Base-by-base conservation (phyloP, 2,113 vertebrate genomes). In the Butastur rufipennis region DNA sequence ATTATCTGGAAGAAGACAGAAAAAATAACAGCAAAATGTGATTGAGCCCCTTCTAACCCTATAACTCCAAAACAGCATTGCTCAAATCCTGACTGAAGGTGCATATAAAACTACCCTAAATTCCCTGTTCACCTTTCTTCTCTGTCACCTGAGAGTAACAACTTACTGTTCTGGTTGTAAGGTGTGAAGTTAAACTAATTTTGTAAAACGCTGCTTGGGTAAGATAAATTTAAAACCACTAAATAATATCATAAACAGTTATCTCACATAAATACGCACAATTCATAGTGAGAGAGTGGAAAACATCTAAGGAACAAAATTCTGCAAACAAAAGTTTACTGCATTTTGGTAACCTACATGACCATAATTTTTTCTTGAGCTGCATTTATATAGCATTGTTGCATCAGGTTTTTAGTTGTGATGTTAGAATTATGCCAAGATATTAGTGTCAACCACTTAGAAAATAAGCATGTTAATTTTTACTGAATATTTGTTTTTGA, bases 401-500 rank as follows among this genome's bases (percentile, higher is more conserved):
- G 12, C 65, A 66, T 42, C 29, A 62, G 22, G 9, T 38, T 94
- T 80, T 81, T 9, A 47, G 42, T 32, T 73, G 16, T n/a, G 34
- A 48, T 48, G 26, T 36, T 26, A 95, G 16, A 96, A 81, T 74
- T 90, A 94, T 8, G 29, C 27, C n/a, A 95, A 47, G 93, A 68
- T 50, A 62, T 63, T 59, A 70, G 17, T 73, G 88, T 94, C 92
- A 97, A 75, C 72, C 91, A 79, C 66, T 88, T 90, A 81, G 79
- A 93, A 97, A 97, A 96, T 56, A 94, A 93, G 81, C 81, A 95
- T 78, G 56, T 97, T 73, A 94, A 43, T 73, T 97, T 97, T 96
- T 95, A 83, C 66, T 90, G 81, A 97, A 86, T 95, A 96, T 98
- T 97, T 98, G 91, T 91, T 97, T 98, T 96, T 96, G 87, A 90